Conservation (phyloP, 2,888 invertebrate species). For the Aproaerema taeniolella region DNA sequence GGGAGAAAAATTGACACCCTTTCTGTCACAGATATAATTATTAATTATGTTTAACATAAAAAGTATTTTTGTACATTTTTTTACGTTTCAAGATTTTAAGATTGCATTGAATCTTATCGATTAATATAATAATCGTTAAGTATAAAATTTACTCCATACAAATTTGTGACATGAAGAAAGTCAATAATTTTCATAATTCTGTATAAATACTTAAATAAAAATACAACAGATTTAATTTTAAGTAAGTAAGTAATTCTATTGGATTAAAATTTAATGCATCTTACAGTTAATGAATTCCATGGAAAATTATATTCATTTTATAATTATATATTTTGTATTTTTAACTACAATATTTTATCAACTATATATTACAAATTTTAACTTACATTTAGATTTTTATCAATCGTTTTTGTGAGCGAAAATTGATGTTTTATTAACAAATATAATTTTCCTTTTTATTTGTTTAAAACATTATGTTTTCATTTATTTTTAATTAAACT, state of each 20-base stretch:
- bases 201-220: constrained; percentile 5
- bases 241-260: constrained; percentile 22
- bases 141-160: no score
- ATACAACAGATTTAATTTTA: constrained; percentile 17
- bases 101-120: no score
- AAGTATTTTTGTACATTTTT: no score
- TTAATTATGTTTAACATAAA: no score
- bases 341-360: constrained; percentile 74
- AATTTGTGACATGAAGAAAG: no score
- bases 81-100: no score
- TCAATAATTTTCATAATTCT: no score
- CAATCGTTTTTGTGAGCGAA: constrained; percentile 59
- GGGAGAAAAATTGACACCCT: no score
- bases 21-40: no score
- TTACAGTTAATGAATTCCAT: constrained; percentile 72
- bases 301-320: constrained; percentile 75
- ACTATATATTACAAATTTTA: constrained; percentile 76
- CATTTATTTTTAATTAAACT: not conserved
- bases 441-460: constrained; percentile 9
- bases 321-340: constrained; percentile 74
- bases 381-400: constrained; percentile 67
- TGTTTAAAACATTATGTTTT: not conserved
- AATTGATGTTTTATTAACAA: constrained; percentile 41
- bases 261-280: constrained; percentile 43
- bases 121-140: no score